Conservation (phyloP, 1,140 invertebrate genomes). For the Drosophila sturtevanti region DNA sequence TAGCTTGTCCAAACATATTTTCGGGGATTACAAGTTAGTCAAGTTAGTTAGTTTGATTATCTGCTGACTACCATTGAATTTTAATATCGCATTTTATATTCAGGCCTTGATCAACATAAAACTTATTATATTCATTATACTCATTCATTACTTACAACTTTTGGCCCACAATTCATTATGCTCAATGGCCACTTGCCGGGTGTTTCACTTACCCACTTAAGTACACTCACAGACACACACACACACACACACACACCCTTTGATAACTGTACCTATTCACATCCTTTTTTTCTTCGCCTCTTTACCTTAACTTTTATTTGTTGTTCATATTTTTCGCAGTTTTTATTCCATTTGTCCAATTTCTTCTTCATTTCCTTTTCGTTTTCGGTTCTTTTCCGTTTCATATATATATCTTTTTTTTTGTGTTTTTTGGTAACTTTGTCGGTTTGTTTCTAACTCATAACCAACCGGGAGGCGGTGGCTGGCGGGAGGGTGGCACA, state of each 20-base stretch:
- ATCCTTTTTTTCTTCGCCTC: neutral
- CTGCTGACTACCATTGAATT: no score
- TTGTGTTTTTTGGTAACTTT: conserved; percentile 44
- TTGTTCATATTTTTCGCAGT: conserved; percentile 47
- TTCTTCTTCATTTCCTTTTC: conserved; percentile 14
- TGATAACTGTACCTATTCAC: neutral
- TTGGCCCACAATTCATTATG: conserved; percentile 2
- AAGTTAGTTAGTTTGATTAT: no score
- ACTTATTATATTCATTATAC: no score
- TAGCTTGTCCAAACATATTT: no score
- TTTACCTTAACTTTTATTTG: neutral
- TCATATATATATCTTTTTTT: neutral
- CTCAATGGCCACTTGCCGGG: conserved; percentile 36
- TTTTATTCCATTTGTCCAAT: conserved; percentile 52
- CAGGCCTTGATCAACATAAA: no score
- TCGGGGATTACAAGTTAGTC: no score
- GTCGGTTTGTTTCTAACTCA: conserved; percentile 39
- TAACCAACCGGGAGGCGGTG: conserved; percentile 23
- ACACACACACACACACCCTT: neutral
- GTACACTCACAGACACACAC: conserved; percentile 18
- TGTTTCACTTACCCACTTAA: conserved; percentile 33
- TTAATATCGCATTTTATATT: no score
- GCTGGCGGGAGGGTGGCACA: neutral
- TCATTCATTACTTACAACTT: neutral
- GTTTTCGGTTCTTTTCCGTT: conserved; percentile 3